Conservation (phyloP, 2,888 invertebrate genomes). For the Eurytoma adleriae region DNA sequence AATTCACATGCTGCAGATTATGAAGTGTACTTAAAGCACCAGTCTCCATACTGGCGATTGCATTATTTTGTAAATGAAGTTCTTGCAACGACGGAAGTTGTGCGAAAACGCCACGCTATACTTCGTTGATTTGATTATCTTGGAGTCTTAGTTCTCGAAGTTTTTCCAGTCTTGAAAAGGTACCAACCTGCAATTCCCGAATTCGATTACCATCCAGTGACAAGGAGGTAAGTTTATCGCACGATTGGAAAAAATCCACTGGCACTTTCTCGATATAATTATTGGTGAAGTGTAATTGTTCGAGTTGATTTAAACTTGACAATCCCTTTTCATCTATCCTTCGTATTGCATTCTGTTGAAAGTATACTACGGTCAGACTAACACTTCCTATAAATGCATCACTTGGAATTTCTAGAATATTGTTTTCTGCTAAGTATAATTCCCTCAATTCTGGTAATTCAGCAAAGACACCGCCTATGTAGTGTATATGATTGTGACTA, state of each 20-base stretch:
- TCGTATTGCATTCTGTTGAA: slow-evolving; percentile 91
- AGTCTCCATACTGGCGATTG: slow-evolving; percentile 87
- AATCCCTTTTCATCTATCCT: slow-evolving; percentile 87
- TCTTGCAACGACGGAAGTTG: slow-evolving; percentile 88
- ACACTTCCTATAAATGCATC: slow-evolving; percentile 88
- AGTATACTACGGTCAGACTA: slow-evolving; percentile 87
- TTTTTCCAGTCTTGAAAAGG: slow-evolving; percentile 86
- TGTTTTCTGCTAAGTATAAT: slow-evolving; percentile 91
- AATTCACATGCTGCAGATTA: slow-evolving; percentile 90
- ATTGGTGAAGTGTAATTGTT: slow-evolving; percentile 90
- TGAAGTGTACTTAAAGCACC: slow-evolving; percentile 87
- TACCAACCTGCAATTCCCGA: slow-evolving; percentile 85
- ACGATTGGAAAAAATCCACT: slow-evolving; percentile 84
- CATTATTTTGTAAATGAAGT: slow-evolving; percentile 91
- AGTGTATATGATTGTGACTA: slow-evolving; percentile 93
- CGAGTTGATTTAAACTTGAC: slow-evolving; percentile 84
- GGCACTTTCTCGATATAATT: slow-evolving; percentile 91
- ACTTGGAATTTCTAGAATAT: slow-evolving; percentile 88
- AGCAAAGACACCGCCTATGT: slow-evolving; percentile 89
- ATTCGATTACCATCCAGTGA: slow-evolving; percentile 93
- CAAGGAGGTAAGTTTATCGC: slow-evolving; percentile 86
- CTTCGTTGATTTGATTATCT: slow-evolving; percentile 87
- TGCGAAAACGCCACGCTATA: slow-evolving; percentile 88
- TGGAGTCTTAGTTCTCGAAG: slow-evolving; percentile 90
- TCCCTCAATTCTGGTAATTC: slow-evolving; percentile 88